A percentile compares a stretch with the other conserved stretches of the same genome.
These are phyloP conservation scores for Heliconius congener DNA, from an alignment of 1,140 invertebrate species.

Conservation along the genomic window DNA sequence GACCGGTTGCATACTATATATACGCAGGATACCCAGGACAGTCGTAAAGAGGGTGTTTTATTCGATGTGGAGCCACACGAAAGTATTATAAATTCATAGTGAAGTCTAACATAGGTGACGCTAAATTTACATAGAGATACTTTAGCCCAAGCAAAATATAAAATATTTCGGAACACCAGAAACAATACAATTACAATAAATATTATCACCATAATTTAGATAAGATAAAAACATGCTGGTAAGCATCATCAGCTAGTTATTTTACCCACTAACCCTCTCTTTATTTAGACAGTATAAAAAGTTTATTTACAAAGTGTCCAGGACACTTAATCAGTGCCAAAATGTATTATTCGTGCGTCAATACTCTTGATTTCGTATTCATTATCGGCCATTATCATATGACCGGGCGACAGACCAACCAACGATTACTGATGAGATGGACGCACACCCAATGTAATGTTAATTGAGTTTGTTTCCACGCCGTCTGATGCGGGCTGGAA, in stretches of 20 bases:
- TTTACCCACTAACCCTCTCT: no score
- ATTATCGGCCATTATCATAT: neutral
- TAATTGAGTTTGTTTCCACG: slow-evolving; percentile 37
- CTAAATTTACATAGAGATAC: neutral
- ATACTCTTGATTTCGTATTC: slow-evolving; percentile 24
- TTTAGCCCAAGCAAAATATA: neutral
- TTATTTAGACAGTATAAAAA: neutral
- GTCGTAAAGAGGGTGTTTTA: slow-evolving; percentile 31
- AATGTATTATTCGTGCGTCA: slow-evolving; percentile 19
- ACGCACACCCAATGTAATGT: slow-evolving; percentile 29
- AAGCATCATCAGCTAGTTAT: no score
- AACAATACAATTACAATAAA: no score
- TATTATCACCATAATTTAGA: no score
- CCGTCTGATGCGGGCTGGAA: slow-evolving; percentile 27
- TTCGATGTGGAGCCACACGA: slow-evolving; percentile 19
- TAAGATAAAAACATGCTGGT: no score
- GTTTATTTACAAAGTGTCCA: neutral
- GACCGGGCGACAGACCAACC: slow-evolving; percentile 9
- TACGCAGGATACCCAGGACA: slow-evolving; percentile 17
- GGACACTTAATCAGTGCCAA: neutral
- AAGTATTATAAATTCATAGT: slow-evolving; percentile 9
- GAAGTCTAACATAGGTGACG: neutral
- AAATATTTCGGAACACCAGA: neutral
- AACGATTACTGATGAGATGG: slow-evolving; percentile 33
- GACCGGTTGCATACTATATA: slow-evolving; percentile 21